Evolutionary conservation across 2,888 invertebrate genomes (phyloP).

Genomic region (Bugulina stolonifera): DNA sequence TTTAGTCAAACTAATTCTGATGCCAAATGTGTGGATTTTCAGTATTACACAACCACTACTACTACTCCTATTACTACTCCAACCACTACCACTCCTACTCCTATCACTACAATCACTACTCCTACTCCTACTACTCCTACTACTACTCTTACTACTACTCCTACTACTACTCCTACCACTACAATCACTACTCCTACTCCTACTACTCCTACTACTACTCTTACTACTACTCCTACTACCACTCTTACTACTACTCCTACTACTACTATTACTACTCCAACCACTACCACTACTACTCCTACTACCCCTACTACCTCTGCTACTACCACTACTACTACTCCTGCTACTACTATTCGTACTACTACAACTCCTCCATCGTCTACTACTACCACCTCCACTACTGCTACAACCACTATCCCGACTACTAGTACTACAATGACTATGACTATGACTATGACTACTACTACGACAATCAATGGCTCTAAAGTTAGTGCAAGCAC

Average conservation of each 20-base stretch:
- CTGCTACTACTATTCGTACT: not conserved
- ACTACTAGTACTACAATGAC: constrained; percentile 16
- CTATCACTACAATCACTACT: constrained; percentile 18
- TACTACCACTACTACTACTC: constrained; percentile 26
- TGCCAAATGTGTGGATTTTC: not conserved
- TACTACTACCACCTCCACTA: not conserved
- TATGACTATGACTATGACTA: constrained; percentile 20
- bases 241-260: constrained; percentile 18
- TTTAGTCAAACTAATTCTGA: not conserved
- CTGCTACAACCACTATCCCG: not conserved
- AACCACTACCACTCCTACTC: constrained; percentile 26
- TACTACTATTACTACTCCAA: not conserved
- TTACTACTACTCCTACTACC: constrained; percentile 17
- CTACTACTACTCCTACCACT: constrained; percentile 24
- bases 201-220: not conserved
- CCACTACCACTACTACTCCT: constrained; percentile 23
- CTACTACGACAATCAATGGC: not conserved
- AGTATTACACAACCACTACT: constrained; percentile 21
- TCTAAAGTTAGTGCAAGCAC: too few species aligned
- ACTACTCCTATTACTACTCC: constrained; percentile 3
- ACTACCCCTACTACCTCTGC: constrained; percentile 5
- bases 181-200: constrained; percentile 19
- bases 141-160: constrained; percentile 14
- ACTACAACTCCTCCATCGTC: not conserved
- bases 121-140: constrained; percentile 19